phyloP scores from a whole-genome alignment of 2,797 vertebrate genomes.

The Denticeps clupeoides region DNA sequence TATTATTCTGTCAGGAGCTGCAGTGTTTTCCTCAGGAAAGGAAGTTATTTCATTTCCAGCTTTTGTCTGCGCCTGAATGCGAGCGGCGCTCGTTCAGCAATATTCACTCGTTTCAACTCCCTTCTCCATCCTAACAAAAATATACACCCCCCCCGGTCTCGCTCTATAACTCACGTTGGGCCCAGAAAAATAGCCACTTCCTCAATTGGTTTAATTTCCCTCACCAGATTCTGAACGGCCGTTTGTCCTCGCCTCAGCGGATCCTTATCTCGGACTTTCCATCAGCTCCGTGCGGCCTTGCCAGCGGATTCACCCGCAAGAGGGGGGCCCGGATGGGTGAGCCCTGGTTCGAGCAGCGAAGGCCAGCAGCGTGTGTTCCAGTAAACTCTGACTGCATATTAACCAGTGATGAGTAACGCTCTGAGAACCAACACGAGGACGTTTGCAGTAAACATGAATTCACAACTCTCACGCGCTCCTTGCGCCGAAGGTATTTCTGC shows the following conservation, averaged over 20 bases:
- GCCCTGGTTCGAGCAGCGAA: conserved; percentile 8
- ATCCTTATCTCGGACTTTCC: conserved; percentile 76
- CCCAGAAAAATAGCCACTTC: conserved; percentile 97
- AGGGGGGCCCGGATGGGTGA: conserved; percentile 28
- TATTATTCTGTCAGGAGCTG: conserved; percentile 96
- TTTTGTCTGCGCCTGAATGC: conserved; percentile 92
- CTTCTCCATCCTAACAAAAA: conserved; percentile 90
- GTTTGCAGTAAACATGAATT: too few species aligned
- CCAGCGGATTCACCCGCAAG: conserved; percentile 49
- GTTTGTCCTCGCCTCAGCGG: conserved; percentile 71
- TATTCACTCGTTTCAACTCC: conserved; percentile 86
- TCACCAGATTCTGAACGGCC: conserved; percentile 72
- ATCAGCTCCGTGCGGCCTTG: conserved; percentile 67
- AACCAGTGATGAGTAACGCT: not conserved
- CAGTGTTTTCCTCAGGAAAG: conserved; percentile 75
- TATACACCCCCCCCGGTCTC: conserved; percentile 85
- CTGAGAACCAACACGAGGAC: too few species aligned
- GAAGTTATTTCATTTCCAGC: conserved; percentile 99
- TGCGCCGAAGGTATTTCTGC: too few species aligned
- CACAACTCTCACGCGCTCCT: too few species aligned
- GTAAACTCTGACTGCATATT: conserved; percentile 3
- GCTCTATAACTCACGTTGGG: conserved; percentile 78
- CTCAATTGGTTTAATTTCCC: conserved; percentile 92
- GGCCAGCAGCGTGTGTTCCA: conserved; percentile 19
- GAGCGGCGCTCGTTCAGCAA: conserved; percentile 97